Percentiles rank a stretch among this genome's conserved stretches.
Evolutionary conservation across 1,140 invertebrate species (phyloP).

Genomic region (Conus ventricosus): DNA sequence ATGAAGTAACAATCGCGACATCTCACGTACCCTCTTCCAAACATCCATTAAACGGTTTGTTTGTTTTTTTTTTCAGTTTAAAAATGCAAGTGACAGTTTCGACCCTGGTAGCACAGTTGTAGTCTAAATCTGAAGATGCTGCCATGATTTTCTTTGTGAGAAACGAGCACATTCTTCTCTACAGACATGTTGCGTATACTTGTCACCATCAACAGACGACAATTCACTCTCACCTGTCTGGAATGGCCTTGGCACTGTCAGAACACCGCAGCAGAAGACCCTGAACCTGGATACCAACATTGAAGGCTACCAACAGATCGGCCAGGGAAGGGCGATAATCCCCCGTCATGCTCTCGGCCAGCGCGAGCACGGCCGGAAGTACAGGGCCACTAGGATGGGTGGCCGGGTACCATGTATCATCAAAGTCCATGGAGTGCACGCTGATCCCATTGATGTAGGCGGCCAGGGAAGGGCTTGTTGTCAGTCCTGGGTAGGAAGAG

Average conservation of each 20-base stretch:
- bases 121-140: too few relatives aligned
- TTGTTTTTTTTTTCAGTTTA: too few relatives aligned
- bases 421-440: conserved; percentile 67
- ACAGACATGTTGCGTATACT: too few relatives aligned
- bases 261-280: conserved; percentile 60
- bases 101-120: too few relatives aligned
- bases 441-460: conserved; percentile 63
- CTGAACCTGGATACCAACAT: conserved; percentile 64
- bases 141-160: too few relatives aligned
- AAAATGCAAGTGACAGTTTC: too few relatives aligned
- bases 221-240: conserved; percentile 51
- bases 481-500: conserved; percentile 24
- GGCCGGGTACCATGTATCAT: conserved; percentile 66
- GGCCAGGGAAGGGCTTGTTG: conserved; percentile 50
- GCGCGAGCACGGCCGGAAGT: conserved; percentile 60
- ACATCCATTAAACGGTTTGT: too few relatives aligned
- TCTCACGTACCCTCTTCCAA: too few relatives aligned
- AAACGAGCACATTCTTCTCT: too few relatives aligned
- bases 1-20: too few relatives aligned
- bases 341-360: conserved; percentile 53
- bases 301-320: conserved; percentile 64
- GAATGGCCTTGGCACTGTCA: conserved; percentile 54
- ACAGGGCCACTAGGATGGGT: conserved; percentile 65
- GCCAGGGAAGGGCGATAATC: conserved; percentile 42
- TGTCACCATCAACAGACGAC: not conserved